Evolutionary conservation across 2,113 vertebrate genomes (phyloP), one percentile per base, ranked within the genome.

Genomic region (Eublepharis macularius): DNA sequence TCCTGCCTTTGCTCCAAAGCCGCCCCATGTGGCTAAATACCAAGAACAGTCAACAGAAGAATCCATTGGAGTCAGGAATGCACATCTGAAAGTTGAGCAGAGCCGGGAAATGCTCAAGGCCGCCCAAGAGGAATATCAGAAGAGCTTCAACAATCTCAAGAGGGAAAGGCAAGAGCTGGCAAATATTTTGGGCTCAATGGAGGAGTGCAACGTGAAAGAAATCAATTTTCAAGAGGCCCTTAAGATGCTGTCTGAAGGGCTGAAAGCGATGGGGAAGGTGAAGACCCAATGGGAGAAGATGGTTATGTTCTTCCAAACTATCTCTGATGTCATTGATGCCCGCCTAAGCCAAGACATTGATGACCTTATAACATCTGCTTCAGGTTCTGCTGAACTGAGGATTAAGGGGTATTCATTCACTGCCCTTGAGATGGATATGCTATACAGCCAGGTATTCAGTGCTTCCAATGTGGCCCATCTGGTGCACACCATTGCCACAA

Each of bases 301-400:
- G 92, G 84, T 94, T 1, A 83, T 6, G 36, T 93, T 95, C 81
- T 95, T 94, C 65, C 86, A 94, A 54, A 91, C 93, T 87, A 86
- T 94, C 21, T 94, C 93, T 43, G 88, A 83, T 74, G 70, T 94
- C 45, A 83, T 95, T 8, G 86, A 91, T 6, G 83, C 78, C 32
- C 84, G 77, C 45, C 87, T 95, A n/a, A 85, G 6, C 73, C 86
- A n/a, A 43, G 69, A 78, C 51, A 77, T 94, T 41, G 80, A 54
- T 47, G 41, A 90, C 34, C 87, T 94, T 66, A 39, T 79, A 10
- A 41, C 41, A 0, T 81, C 87, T 41, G 41, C 75, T 12, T 36
- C 81, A 8, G 83, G 57, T 83, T 11, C 87, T 83, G 74, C 77
- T 51, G 49, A 51, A 51, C 49, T 51, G 12, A 51, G 45, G 73